Evolutionary conservation across 1,140 invertebrate species (phyloP).

Genomic region (Zaprionus africanus): DNA sequence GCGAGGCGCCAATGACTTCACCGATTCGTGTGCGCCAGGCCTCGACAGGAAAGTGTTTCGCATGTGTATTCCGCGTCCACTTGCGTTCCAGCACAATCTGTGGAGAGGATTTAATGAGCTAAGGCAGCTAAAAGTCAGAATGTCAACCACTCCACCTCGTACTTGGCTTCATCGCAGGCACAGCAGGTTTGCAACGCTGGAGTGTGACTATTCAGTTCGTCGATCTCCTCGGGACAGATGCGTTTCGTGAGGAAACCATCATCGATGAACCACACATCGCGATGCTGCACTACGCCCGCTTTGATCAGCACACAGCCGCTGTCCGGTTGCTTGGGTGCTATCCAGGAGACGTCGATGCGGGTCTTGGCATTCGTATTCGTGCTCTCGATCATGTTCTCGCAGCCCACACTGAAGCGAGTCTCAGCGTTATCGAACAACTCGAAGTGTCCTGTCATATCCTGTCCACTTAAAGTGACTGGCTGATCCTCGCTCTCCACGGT

Average conservation of each 20-base stretch:
- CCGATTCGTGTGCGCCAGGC: slow-evolving; percentile 96
- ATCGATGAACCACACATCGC: slow-evolving; percentile 94
- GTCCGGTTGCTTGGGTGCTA: slow-evolving; percentile 89
- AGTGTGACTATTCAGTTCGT: slow-evolving; percentile 88
- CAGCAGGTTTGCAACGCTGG: slow-evolving; percentile 90
- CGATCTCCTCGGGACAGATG: slow-evolving; percentile 91
- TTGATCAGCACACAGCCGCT: slow-evolving; percentile 91
- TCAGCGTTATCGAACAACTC: slow-evolving; percentile 87
- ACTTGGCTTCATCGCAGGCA: slow-evolving; percentile 97
- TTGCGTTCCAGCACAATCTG: slow-evolving; percentile 96
- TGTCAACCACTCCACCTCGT: slow-evolving; percentile 87
- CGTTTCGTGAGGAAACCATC: slow-evolving; percentile 90
- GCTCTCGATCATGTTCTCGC: slow-evolving; percentile 91
- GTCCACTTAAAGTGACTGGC: slow-evolving; percentile 52
- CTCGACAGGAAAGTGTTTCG: slow-evolving; percentile 96
- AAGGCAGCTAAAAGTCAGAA: neutral
- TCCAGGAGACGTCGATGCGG: slow-evolving; percentile 89
- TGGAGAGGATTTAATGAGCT: neutral
- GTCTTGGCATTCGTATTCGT: slow-evolving; percentile 89
- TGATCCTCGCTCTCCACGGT: slow-evolving; percentile 86
- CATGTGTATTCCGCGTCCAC: slow-evolving; percentile 98
- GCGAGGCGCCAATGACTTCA: slow-evolving; percentile 98
- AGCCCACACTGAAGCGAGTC: slow-evolving; percentile 89
- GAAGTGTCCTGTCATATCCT: slow-evolving; percentile 85
- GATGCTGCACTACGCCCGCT: slow-evolving; percentile 92